Conservation (phyloP, 2,888 invertebrate genomes). For the Subacronicta megacephala region DNA sequence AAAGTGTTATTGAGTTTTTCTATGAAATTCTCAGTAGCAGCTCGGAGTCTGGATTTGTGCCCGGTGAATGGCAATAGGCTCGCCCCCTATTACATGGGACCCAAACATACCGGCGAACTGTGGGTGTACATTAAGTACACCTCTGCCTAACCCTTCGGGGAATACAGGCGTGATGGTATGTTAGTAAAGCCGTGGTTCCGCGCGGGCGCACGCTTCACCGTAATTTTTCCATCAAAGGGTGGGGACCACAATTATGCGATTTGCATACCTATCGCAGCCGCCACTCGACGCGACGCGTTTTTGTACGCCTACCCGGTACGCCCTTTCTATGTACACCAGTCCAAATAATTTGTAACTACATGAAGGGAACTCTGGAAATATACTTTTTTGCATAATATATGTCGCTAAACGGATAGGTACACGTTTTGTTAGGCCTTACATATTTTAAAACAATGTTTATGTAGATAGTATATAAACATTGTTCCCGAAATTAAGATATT, state of each 20-base stretch:
- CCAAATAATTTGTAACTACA: slow-evolving; percentile 51
- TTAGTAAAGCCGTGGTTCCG: slow-evolving; percentile 44
- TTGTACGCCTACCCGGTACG: slow-evolving; percentile 49
- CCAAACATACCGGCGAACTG: too few species aligned
- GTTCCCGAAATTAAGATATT: too few species aligned
- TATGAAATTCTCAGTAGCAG: too few species aligned
- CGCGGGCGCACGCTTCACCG: slow-evolving; percentile 51
- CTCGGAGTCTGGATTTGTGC: too few species aligned
- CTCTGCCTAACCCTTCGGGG: too few species aligned
- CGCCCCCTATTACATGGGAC: too few species aligned
- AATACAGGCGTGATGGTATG: too few species aligned
- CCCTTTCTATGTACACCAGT: slow-evolving; percentile 52
- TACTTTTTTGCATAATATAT: slow-evolving; percentile 5
- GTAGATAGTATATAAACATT: too few species aligned
- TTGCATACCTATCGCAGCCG: slow-evolving; percentile 74
- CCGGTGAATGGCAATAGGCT: too few species aligned
- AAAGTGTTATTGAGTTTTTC: too few species aligned
- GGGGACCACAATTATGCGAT: slow-evolving; percentile 74
- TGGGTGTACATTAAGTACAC: too few species aligned
- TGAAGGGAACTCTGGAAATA: slow-evolving; percentile 25
- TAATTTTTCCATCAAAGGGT: slow-evolving; percentile 56
- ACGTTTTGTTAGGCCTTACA: neutral
- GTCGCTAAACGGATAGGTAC: neutral
- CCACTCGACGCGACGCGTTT: slow-evolving; percentile 51
- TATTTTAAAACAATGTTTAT: neutral